Evolutionary conservation across 1,140 invertebrate species (phyloP).

Genomic region (Drosophila rhopaloa): DNA sequence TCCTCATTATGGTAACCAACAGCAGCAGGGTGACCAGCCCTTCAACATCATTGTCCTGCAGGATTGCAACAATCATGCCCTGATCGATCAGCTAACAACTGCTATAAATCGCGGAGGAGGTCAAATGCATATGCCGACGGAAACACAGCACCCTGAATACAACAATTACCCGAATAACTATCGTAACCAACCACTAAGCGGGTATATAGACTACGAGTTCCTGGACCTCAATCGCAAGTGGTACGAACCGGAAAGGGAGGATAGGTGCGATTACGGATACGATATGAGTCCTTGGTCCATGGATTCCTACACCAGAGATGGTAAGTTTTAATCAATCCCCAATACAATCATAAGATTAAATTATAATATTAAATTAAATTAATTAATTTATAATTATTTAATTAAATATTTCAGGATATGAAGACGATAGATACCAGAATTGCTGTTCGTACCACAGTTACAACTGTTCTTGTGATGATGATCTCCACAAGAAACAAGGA

Average conservation of each 20-base stretch:
- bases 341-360: too few relatives aligned
- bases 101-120: constrained; percentile 12
- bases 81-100: constrained; percentile 46
- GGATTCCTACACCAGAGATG: background rate
- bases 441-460: background rate
- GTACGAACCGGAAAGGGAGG: background rate
- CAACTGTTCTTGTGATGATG: background rate
- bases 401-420: background rate
- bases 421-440: background rate
- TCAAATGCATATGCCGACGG: background rate
- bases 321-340: background rate
- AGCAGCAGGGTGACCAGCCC: background rate
- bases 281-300: background rate
- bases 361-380: too few relatives aligned
- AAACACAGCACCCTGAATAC: background rate
- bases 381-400: too few relatives aligned
- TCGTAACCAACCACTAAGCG: background rate
- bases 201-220: constrained; percentile 15
- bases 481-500: background rate
- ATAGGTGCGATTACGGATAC: background rate
- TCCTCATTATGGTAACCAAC: background rate
- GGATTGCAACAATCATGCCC: constrained; percentile 32
- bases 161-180: background rate
- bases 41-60: constrained; percentile 63
- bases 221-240: background rate